Evolutionary conservation across 2,797 vertebrate genomes (phyloP), one percentile per base, ranked within the genome.

Genomic region (Paedocypris micromegethes): DNA sequence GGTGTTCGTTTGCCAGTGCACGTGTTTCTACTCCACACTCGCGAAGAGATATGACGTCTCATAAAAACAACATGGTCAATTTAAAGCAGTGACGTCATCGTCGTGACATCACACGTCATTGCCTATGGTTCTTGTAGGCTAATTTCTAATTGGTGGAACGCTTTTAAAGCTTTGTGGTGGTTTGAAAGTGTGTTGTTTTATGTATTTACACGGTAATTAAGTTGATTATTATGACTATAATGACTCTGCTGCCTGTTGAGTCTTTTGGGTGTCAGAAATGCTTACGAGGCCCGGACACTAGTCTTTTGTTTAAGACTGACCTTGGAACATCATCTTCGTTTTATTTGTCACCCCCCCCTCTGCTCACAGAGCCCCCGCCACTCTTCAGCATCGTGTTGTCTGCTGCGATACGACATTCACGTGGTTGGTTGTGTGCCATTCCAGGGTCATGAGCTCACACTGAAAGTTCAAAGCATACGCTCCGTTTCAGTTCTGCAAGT

Each of bases 361-460:
- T 53, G 47, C 40, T 67, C 65, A 50, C 55, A 58, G 23, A 51
- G 58, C 55, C 38, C 44, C 49, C 6, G 38, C 49, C 45, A 43
- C 44, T 44, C 45, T 70, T 52, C 45, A 43, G 48, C 58, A 69
- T 62, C 50, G 40, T 5, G 40, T 61, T 49, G 54, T 61, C 49
- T 74, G 43, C 54, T 5, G 2, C 40, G 9, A 61, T 8, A 46
- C 42, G 57, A 58, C 46, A 38, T 64, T 7, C 60, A 41, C 58
- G 65, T 70, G 80, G 49, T 0, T 43, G 45, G 42, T 66, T 73
- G 51, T 9, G 66, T 61, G 73, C 81, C 59, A 76, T 72, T 77
- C 37, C 39, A 1, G 74, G 75, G 68, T 80, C 68, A 58, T 57
- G 51, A 38, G 46, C 65, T 43, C 59, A 42, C 69, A 66, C 58